phyloP scores from a whole-genome alignment of 2,797 vertebrate genomes.

The Ambastaia sidthimunki region DNA sequence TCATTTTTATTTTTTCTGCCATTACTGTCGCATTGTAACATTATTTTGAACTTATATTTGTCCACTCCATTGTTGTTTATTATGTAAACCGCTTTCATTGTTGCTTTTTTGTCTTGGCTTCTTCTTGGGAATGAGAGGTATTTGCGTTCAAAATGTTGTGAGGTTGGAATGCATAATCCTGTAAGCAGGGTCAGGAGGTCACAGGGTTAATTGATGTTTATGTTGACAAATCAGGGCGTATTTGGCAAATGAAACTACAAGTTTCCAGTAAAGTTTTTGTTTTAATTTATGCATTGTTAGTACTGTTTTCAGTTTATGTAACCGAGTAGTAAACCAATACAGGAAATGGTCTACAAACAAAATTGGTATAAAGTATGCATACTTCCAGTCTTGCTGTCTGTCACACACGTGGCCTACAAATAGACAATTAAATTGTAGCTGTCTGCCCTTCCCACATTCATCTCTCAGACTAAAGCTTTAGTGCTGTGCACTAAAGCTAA shows the following conservation, averaged over 20 bases:
- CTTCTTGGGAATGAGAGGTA: constrained; percentile 46
- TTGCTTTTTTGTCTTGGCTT: constrained; percentile 24
- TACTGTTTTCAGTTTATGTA: constrained; percentile 5
- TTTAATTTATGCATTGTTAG: constrained; percentile 2
- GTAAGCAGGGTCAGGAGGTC: constrained; percentile 51
- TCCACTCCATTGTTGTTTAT: neutral
- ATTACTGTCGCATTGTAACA: neutral
- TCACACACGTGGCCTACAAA: too few species aligned
- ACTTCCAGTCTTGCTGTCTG: neutral
- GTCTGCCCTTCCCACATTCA: too few species aligned
- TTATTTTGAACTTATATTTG: neutral
- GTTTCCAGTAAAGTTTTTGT: constrained; percentile 29
- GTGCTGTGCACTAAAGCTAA: too few species aligned
- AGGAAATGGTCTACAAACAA: neutral
- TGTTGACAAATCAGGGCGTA: constrained; percentile 29
- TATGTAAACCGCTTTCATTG: constrained; percentile 26
- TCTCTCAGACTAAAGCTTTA: too few species aligned
- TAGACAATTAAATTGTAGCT: too few species aligned
- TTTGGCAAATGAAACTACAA: constrained; percentile 36
- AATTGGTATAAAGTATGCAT: neutral
- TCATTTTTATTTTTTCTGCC: neutral
- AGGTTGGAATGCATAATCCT: constrained; percentile 54
- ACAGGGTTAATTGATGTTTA: constrained; percentile 57
- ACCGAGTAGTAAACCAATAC: neutral
- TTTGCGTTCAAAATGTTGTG: constrained; percentile 44